Percentiles rank a stretch among this genome's conserved stretches.
phyloP scores from a whole-genome alignment of 2,797 vertebrate species.

The Macrochelys suwanniensis region DNA sequence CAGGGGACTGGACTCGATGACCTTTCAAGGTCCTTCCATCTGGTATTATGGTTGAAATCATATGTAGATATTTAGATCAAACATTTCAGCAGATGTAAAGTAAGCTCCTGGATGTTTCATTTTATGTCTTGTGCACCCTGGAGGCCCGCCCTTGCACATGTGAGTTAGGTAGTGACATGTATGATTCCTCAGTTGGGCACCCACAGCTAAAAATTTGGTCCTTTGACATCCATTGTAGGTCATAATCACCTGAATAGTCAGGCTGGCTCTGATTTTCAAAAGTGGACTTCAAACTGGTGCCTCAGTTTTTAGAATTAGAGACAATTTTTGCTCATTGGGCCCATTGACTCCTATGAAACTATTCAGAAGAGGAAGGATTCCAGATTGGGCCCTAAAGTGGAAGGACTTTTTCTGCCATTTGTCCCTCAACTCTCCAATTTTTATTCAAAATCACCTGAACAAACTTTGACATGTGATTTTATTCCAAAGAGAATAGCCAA shows the following conservation, averaged over 20 bases:
- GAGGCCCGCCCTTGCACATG: background rate
- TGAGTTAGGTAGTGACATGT: background rate
- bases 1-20: no score
- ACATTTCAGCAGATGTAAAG: background rate
- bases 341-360: background rate
- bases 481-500: background rate
- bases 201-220: background rate
- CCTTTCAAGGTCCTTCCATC: no score
- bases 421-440: background rate
- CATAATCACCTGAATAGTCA: background rate
- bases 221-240: background rate
- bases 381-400: background rate
- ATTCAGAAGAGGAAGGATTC: background rate
- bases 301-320: background rate
- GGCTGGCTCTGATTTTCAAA: background rate
- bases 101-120: background rate
- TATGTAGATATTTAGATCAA: rapidly evolving
- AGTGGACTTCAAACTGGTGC: background rate
- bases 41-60: rapidly evolving
- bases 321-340: background rate
- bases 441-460: background rate
- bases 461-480: background rate
- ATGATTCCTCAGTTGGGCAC: background rate
- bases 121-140: background rate
- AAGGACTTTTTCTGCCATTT: background rate